Evolutionary conservation across 2,113 vertebrate genomes (phyloP).

Genomic region (Psittacula cyanocephala): DNA sequence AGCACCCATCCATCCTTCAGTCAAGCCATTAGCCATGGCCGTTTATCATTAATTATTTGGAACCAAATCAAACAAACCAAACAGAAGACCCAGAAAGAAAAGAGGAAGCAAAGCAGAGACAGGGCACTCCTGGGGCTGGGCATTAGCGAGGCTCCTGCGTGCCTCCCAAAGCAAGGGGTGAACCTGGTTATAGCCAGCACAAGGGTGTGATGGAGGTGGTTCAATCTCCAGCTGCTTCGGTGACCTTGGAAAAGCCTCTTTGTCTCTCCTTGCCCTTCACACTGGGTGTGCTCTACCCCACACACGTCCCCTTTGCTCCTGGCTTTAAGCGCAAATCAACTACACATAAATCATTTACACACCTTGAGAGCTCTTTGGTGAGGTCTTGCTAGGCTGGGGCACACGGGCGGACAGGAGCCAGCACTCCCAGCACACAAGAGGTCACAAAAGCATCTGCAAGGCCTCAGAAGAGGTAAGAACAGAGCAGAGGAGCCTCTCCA

Average conservation of each 20-base stretch:
- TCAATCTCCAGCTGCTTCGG: background rate
- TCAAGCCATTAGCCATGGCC: slow-evolving; percentile 39
- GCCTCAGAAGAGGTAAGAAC: accelerated
- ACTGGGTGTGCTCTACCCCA: accelerated
- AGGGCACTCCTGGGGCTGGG: background rate
- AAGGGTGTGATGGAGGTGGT: background rate
- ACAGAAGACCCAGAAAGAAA: background rate
- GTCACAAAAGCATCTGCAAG: background rate
- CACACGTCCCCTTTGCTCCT: background rate
- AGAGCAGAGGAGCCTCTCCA: background rate
- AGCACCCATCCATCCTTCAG: slow-evolving; percentile 27
- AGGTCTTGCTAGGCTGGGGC: background rate
- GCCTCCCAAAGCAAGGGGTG: background rate
- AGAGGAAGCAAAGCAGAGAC: background rate
- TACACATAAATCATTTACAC: background rate
- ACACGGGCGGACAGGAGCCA: background rate
- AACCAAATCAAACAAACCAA: slow-evolving; percentile 54
- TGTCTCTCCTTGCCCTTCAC: accelerated
- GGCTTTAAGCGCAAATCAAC: background rate
- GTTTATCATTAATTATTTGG: slow-evolving; percentile 58
- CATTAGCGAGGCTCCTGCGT: background rate
- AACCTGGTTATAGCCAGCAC: background rate
- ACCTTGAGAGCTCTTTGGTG: accelerated
- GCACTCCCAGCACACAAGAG: background rate
- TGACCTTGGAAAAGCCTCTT: background rate